Base-by-base conservation (phyloP, 2,888 invertebrate species). In the Aspidiotus destructor region DNA sequence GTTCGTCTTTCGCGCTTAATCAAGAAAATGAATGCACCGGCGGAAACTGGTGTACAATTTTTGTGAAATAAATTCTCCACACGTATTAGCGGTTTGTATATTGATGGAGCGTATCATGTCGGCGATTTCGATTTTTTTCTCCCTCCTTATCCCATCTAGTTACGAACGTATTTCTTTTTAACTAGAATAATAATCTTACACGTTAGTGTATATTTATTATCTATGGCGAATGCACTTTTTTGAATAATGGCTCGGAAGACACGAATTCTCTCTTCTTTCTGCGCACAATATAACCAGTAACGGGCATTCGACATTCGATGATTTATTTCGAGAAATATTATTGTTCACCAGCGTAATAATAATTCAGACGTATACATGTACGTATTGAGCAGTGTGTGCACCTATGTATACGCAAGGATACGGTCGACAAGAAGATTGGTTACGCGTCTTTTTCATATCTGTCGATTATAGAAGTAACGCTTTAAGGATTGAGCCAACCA, bases 291-390 rank as follows among this genome's bases (percentile, higher is more conserved):
- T 44, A 10, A 58, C 58, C 67, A 67, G 67, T 67, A 67, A 67
- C 58, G 67, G 67, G 67, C 67, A 67, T 67, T 67, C 67, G 67
- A 67, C 67, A 67, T 60, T 67, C 67, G 52, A 67, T 67, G 67
- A 67, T 67, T 67, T 67, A 67, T 67, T 67, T 65, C 57, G 57
- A 58, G 44, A 67, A 67, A 67, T 67, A 60, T 67, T 67, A 67
- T 67, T 67, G 67, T 67, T 60, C 67, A n/a, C 13, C 52, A 28
- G 28, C 28, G 48, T 13, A 48, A n/a, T 48, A 48, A 48, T 48
- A 48, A 48, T 48, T n/a, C 48, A 48, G 48, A 48, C 28, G 28
- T 28, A 28, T 28, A 28, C 28, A 28, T 28, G 28, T 28, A 28
- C 28, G 5, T 28, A 28, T 28, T 28, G 28, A 28, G 28, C 28